phyloP scores from a whole-genome alignment of 2,888 invertebrate species.

The Mesorhabditis spiculigera region DNA sequence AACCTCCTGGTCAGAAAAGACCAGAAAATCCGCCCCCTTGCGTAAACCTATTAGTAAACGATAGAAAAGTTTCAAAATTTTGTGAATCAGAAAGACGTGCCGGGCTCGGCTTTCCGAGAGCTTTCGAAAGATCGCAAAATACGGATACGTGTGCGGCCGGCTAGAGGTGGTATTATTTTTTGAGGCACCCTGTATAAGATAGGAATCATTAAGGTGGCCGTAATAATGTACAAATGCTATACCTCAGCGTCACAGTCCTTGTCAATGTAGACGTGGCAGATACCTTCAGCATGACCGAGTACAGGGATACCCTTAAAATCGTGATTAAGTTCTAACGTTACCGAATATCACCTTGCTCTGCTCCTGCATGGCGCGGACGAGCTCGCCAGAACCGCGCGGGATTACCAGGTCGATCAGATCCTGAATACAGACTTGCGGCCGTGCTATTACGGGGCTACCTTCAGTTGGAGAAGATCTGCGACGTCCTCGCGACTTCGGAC shows the following conservation, averaged over 20 bases:
- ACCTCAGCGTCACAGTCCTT: slow-evolving; percentile 82
- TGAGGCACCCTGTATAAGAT: neutral
- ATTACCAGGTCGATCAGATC: slow-evolving; percentile 94
- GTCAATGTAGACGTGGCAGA: slow-evolving; percentile 96
- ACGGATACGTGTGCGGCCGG: too few relatives aligned
- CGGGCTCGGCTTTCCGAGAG: too few relatives aligned
- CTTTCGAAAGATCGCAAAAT: too few relatives aligned
- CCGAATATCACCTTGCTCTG: slow-evolving; percentile 67
- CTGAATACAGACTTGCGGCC: slow-evolving; percentile 16
- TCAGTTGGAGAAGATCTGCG: slow-evolving; percentile 84
- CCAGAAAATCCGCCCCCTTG: too few relatives aligned
- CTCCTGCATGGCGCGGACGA: slow-evolving; percentile 71
- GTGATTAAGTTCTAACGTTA: neutral
- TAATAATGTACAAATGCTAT: slow-evolving; percentile 31
- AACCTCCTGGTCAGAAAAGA: too few relatives aligned
- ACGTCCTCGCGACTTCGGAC: slow-evolving; percentile 85
- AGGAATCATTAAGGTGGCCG: neutral
- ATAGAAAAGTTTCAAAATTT: too few relatives aligned
- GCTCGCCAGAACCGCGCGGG: slow-evolving; percentile 88
- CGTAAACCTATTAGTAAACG: too few relatives aligned
- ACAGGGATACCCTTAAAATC: slow-evolving; percentile 74
- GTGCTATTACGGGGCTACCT: slow-evolving; percentile 19
- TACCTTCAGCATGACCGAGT: slow-evolving; percentile 93
- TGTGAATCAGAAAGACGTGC: too few relatives aligned
- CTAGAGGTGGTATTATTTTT: too few relatives aligned